Conservation (phyloP, 2,888 invertebrate genomes). For the Zele albiditarsus region DNA sequence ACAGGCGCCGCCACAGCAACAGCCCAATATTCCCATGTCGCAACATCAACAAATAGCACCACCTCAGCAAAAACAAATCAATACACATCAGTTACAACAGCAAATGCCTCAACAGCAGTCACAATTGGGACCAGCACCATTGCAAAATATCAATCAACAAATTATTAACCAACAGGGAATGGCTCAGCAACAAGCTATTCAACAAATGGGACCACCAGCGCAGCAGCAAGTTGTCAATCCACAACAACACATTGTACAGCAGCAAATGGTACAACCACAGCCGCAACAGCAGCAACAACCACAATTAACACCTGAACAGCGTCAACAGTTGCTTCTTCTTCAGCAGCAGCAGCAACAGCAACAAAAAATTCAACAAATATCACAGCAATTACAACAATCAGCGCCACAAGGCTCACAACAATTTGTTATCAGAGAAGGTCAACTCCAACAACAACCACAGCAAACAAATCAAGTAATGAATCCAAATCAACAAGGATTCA, state of each 20-base stretch:
- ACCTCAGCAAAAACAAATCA: conserved; percentile 59
- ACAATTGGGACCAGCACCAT: conserved; percentile 50
- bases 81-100: conserved; percentile 63
- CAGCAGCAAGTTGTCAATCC: conserved; percentile 55
- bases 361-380: conserved; percentile 73
- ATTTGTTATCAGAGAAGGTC: conserved; percentile 72
- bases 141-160: conserved; percentile 51
- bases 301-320: conserved; percentile 64
- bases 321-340: conserved; percentile 74
- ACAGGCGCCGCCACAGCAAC: conserved; percentile 56
- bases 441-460: conserved; percentile 68
- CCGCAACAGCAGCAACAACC: conserved; percentile 60
- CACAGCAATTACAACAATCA: conserved; percentile 73
- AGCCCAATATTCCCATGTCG: conserved; percentile 56
- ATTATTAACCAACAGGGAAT: conserved; percentile 41
- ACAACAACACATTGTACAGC: conserved; percentile 53
- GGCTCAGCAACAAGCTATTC: conserved; percentile 47
- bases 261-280: conserved; percentile 74
- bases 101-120: conserved; percentile 59
- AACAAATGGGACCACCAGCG: conserved; percentile 44
- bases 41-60: conserved; percentile 69
- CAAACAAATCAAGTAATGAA: conserved; percentile 69
- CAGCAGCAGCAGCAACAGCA: conserved; percentile 77
- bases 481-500: conserved; percentile 67
- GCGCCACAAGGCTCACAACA: conserved; percentile 69